A percentile compares a stretch with the other conserved stretches of the same genome.
phyloP scores from a whole-genome alignment of 2,888 invertebrate genomes.

The Lasius platythorax region DNA sequence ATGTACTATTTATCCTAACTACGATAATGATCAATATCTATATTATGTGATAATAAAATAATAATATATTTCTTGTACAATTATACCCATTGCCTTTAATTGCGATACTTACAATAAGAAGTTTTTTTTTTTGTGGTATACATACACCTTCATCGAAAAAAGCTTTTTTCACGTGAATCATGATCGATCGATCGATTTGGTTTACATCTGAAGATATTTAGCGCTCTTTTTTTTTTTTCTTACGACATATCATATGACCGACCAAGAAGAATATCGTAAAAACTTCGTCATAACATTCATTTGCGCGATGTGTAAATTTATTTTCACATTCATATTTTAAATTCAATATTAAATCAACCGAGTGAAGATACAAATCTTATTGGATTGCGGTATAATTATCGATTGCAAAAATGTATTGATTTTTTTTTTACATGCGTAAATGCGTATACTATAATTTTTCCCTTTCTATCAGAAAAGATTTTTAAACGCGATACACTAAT shows the following conservation, averaged over 20 bases:
- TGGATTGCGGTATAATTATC: slow-evolving; percentile 7
- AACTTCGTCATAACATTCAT: not conserved
- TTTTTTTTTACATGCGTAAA: not conserved
- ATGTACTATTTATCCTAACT: slow-evolving; percentile 82
- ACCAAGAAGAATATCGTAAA: not conserved
- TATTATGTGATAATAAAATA: slow-evolving; percentile 81
- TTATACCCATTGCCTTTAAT: slow-evolving; percentile 85
- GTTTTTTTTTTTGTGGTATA: slow-evolving; percentile 73
- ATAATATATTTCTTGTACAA: slow-evolving; percentile 80
- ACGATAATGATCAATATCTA: slow-evolving; percentile 82
- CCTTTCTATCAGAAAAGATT: not conserved
- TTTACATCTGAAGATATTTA: slow-evolving; percentile 29
- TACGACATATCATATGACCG: not conserved
- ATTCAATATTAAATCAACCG: not conserved
- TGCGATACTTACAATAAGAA: slow-evolving; percentile 81
- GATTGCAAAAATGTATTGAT: slow-evolving; percentile 2
- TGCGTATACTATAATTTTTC: not conserved
- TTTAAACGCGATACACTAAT: not conserved
- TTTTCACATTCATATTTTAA: not conserved
- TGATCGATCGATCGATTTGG: slow-evolving; percentile 57
- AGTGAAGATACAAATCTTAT: not conserved
- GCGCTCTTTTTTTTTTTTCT: slow-evolving; percentile 29
- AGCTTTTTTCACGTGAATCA: slow-evolving; percentile 62
- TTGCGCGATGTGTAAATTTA: not conserved
- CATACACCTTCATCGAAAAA: slow-evolving; percentile 68